Evolutionary conservation across 2,797 vertebrate species (phyloP).

Genomic region (Bucorvus abyssinicus): DNA sequence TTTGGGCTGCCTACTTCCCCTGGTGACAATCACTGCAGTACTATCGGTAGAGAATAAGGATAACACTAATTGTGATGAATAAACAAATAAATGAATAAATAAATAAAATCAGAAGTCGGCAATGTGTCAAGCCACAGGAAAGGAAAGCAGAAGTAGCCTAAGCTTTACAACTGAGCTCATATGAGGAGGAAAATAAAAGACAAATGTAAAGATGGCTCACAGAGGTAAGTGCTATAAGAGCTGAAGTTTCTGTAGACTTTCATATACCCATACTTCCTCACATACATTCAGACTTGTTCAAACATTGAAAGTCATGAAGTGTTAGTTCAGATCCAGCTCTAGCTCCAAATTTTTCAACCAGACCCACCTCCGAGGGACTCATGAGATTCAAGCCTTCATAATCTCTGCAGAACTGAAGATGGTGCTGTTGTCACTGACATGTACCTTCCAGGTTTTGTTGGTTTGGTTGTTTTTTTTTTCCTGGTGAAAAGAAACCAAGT

Average conservation of each 20-base stretch:
- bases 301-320: background rate
- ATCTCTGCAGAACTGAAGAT: slow-evolving; percentile 56
- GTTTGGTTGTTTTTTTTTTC: background rate
- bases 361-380: background rate
- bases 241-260: background rate
- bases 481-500: background rate
- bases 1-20: background rate
- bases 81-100: background rate
- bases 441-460: background rate
- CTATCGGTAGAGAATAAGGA: background rate
- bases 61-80: background rate
- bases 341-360: background rate
- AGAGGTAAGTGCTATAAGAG: background rate
- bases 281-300: background rate
- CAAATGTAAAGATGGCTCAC: background rate
- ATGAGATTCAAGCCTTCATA: background rate
- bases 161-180: background rate
- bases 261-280: background rate
- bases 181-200: background rate
- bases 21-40: background rate
- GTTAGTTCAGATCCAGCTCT: background rate
- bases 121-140: background rate
- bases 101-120: background rate
- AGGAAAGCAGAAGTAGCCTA: background rate
- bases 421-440: slow-evolving; percentile 57